Percentiles rank a stretch among this genome's conserved stretches.
phyloP scores from a whole-genome alignment of 2,797 vertebrate species.

The Lateolabrax maculatus region DNA sequence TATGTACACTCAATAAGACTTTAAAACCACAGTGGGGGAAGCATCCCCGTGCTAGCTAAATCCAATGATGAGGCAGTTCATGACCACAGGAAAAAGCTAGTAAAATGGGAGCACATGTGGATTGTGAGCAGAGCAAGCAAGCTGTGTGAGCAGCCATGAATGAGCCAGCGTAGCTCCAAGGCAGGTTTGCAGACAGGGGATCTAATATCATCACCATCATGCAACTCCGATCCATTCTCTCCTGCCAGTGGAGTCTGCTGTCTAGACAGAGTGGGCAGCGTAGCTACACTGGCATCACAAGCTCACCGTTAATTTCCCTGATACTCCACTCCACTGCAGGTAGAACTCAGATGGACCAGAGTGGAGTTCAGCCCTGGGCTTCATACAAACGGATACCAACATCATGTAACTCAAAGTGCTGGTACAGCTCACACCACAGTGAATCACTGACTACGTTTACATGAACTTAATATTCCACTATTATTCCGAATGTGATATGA shows the following conservation, averaged over 20 bases:
- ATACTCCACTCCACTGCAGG: conserved; percentile 38
- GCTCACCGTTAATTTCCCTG: conserved; percentile 39
- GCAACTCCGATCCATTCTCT: conserved; percentile 55
- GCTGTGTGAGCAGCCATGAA: conserved; percentile 52
- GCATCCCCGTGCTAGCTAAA: conserved; percentile 16
- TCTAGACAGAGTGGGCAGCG: conserved; percentile 69
- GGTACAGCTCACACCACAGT: conserved; percentile 3
- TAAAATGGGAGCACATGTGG: conserved; percentile 46
- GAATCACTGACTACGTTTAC: no score
- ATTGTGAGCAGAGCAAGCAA: conserved; percentile 24
- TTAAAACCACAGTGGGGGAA: conserved; percentile 21
- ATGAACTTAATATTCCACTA: no score
- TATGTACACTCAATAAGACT: not conserved
- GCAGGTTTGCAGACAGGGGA: conserved; percentile 67
- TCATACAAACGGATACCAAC: conserved; percentile 8
- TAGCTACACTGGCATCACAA: conserved; percentile 40
- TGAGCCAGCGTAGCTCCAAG: conserved; percentile 66
- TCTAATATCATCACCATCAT: conserved; percentile 65
- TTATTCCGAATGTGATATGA: no score
- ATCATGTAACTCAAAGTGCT: conserved; percentile 11
- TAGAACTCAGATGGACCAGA: conserved; percentile 35
- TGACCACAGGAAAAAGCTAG: conserved; percentile 37
- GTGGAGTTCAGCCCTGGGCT: conserved; percentile 28
- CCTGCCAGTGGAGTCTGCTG: conserved; percentile 57
- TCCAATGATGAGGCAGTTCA: conserved; percentile 34